These are phyloP conservation scores for Threskiornis aethiopicus DNA, from an alignment of 2,797 vertebrate genomes.

Conservation along the genomic window DNA sequence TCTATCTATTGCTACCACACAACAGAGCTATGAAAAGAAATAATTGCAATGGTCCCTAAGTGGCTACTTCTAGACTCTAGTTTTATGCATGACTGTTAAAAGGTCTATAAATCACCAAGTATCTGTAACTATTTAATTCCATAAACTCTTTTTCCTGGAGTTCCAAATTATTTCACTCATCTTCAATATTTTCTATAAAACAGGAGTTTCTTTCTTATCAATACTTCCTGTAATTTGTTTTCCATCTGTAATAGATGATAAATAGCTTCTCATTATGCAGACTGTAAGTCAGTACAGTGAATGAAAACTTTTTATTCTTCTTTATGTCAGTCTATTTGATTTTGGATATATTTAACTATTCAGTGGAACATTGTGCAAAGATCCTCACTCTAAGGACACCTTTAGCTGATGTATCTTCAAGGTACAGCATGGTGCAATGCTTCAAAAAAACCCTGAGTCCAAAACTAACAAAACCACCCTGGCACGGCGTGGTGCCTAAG, in stretches of 20 bases:
- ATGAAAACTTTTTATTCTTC: neutral
- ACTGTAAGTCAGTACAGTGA: neutral
- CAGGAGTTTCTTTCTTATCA: neutral
- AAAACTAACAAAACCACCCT: neutral
- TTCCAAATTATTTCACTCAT: neutral
- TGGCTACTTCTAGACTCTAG: neutral
- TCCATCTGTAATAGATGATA: neutral
- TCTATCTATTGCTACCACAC: neutral
- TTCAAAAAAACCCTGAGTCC: neutral
- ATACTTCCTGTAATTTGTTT: neutral
- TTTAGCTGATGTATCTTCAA: neutral
- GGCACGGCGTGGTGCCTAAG: neutral
- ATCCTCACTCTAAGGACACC: neutral
- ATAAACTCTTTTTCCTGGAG: neutral
- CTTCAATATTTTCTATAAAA: neutral
- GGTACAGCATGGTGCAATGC: neutral
- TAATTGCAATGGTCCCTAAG: slow-evolving; percentile 8
- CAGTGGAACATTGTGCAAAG: neutral
- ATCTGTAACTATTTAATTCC: slow-evolving; percentile 11
- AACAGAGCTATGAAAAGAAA: slow-evolving; percentile 10
- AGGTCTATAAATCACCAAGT: slow-evolving; percentile 32
- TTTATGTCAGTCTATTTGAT: neutral
- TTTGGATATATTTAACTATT: neutral
- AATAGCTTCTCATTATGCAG: neutral
- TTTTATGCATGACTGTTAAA: slow-evolving; percentile 9